A percentile compares a stretch with the other conserved stretches of the same genome.
phyloP scores from a whole-genome alignment of 2,888 invertebrate genomes.

The Liodrosophila aerea region DNA sequence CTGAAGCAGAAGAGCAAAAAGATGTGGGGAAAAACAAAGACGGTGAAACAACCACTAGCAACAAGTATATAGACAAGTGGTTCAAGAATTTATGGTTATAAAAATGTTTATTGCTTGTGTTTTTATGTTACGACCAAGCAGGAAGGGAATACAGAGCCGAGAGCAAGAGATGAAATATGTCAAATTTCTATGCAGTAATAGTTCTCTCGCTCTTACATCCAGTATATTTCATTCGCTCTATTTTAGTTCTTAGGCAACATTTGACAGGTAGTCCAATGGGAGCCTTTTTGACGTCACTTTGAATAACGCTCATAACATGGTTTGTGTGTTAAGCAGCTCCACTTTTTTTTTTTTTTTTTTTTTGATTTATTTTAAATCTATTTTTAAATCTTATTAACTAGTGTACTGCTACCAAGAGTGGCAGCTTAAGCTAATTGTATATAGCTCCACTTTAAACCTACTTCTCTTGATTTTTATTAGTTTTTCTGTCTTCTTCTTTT shows the following conservation, averaged over 20 bases:
- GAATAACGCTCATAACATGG: conserved; percentile 65
- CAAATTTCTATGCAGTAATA: no score
- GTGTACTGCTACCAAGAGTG: no score
- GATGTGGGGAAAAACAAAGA: neutral
- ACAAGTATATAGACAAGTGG: conserved; percentile 27
- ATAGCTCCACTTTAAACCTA: neutral
- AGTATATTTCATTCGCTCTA: neutral
- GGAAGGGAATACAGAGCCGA: conserved; percentile 4
- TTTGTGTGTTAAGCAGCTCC: conserved; percentile 35
- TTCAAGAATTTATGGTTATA: conserved; percentile 69
- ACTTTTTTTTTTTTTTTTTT: neutral
- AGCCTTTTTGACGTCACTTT: conserved; percentile 54
- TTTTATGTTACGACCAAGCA: conserved; percentile 33
- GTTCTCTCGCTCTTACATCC: neutral
- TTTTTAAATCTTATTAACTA: no score
- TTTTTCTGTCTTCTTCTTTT: conserved; percentile 38
- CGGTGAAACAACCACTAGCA: neutral
- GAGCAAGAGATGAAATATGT: no score
- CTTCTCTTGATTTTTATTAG: neutral
- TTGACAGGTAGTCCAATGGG: conserved; percentile 61
- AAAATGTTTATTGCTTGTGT: conserved; percentile 73
- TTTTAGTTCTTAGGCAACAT: conserved; percentile 34
- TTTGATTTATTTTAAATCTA: no score
- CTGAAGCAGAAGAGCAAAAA: neutral
- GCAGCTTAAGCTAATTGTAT: neutral